phyloP scores from a whole-genome alignment of 1,140 invertebrate species.

The Mycetomoellerius zeteki region DNA sequence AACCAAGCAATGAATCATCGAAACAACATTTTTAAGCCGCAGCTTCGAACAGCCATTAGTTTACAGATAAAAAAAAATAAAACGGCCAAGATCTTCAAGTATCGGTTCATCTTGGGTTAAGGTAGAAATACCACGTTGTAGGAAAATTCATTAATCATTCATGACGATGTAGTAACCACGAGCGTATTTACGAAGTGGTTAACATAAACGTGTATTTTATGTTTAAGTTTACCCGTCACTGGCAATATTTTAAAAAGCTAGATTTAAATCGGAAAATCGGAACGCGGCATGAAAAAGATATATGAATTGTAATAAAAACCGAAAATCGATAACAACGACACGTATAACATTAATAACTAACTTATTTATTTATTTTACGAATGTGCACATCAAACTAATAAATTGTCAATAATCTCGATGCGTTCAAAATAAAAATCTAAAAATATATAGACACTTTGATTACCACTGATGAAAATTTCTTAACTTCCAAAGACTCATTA shows the following conservation, averaged over 20 bases:
- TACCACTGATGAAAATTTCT: slow-evolving; percentile 1
- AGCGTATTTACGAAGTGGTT: slow-evolving; percentile 22
- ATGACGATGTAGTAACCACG: slow-evolving; percentile 28
- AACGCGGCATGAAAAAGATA: not conserved
- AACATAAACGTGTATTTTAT: slow-evolving; percentile 28
- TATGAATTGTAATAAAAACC: not conserved
- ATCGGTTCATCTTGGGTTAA: slow-evolving; percentile 34
- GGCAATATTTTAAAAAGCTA: slow-evolving; percentile 9
- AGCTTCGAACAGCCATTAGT: slow-evolving; percentile 9
- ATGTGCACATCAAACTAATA: not conserved
- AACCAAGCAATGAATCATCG: slow-evolving; percentile 26
- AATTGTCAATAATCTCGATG: not conserved
- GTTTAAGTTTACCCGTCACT: not conserved
- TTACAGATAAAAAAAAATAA: slow-evolving; percentile 9
- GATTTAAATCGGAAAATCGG: not conserved
- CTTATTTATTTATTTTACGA: not conserved
- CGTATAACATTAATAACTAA: slow-evolving; percentile 24
- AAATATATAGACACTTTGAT: not conserved
- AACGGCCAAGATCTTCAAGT: slow-evolving; percentile 17
- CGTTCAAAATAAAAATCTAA: not conserved
- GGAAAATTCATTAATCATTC: slow-evolving; percentile 53
- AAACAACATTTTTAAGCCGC: slow-evolving; percentile 32
- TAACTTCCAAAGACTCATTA: slow-evolving; percentile 7
- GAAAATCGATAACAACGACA: slow-evolving; percentile 2
- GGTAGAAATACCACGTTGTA: slow-evolving; percentile 28